phyloP scores from a whole-genome alignment of 2,113 vertebrate genomes.

The Erythrocercus mccallii region DNA sequence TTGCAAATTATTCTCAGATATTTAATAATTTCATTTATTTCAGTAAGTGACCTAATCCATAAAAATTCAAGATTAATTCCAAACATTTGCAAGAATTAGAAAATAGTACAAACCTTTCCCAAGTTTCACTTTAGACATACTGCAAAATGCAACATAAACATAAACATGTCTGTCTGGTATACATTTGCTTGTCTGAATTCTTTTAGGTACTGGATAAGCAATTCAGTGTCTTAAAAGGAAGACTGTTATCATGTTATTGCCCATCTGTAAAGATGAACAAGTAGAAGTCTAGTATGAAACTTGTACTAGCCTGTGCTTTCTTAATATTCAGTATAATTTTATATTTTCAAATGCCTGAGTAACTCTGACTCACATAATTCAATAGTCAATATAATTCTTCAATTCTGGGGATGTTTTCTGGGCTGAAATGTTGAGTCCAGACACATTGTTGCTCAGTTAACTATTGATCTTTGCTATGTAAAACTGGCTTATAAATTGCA shows the following conservation, averaged over 20 bases:
- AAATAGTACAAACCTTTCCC: neutral
- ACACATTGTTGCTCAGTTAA: neutral
- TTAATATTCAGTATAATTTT: neutral
- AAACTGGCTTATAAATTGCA: neutral
- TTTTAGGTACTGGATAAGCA: neutral
- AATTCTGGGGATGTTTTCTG: neutral
- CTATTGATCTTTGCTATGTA: neutral
- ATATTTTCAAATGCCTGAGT: neutral
- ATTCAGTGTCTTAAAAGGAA: neutral
- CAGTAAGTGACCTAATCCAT: neutral
- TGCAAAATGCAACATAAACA: neutral
- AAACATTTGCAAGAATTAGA: neutral
- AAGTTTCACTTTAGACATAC: neutral
- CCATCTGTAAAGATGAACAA: neutral
- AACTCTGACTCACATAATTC: neutral
- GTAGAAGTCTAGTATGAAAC: neutral
- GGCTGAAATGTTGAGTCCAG: neutral
- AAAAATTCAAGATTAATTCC: neutral
- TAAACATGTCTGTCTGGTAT: neutral
- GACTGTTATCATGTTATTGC: neutral
- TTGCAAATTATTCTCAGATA: neutral
- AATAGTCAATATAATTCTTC: neutral
- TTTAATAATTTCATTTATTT: neutral
- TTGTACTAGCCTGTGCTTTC: neutral
- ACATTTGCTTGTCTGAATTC: neutral